A percentile compares a stretch with the other conserved stretches of the same genome.
These are phyloP conservation scores for Drosophila sturtevanti DNA, from an alignment of 1,140 invertebrate genomes.

Conservation along the genomic window DNA sequence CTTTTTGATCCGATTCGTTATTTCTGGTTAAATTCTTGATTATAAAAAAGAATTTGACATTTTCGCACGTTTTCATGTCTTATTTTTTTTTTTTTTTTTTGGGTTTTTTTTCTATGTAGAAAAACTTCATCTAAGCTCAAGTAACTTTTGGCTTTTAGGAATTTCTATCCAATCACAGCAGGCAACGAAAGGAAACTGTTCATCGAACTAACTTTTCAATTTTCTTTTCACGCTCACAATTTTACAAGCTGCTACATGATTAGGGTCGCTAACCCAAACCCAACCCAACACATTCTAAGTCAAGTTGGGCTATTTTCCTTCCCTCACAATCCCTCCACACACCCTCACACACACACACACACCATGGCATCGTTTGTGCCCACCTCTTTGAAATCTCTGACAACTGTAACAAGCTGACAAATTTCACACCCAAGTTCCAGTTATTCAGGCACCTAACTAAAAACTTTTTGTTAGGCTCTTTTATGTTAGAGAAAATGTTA, in stretches of 20 bases:
- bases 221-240: constrained; percentile 72
- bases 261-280: constrained; percentile 53
- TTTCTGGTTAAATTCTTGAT: neutral
- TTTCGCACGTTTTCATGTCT: neutral
- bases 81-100: neutral
- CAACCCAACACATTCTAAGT: neutral
- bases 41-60: neutral
- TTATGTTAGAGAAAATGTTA: neutral
- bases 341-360: too few species aligned
- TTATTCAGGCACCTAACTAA: constrained; percentile 60
- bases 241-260: constrained; percentile 79
- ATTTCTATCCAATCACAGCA: constrained; percentile 67
- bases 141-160: constrained; percentile 59
- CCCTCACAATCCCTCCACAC: neutral
- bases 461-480: constrained; percentile 44
- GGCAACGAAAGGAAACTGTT: constrained; percentile 7
- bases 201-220: constrained; percentile 70
- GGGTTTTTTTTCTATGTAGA: neutral
- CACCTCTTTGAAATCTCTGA: constrained; percentile 18
- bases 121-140: constrained; percentile 5
- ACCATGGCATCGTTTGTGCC: neutral
- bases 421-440: constrained; percentile 70
- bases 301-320: neutral
- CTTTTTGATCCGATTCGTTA: neutral
- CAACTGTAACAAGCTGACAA: constrained; percentile 67